These are phyloP conservation scores for Centropus bengalensis DNA, from an alignment of 2,113 vertebrate genomes.

Conservation along the genomic window DNA sequence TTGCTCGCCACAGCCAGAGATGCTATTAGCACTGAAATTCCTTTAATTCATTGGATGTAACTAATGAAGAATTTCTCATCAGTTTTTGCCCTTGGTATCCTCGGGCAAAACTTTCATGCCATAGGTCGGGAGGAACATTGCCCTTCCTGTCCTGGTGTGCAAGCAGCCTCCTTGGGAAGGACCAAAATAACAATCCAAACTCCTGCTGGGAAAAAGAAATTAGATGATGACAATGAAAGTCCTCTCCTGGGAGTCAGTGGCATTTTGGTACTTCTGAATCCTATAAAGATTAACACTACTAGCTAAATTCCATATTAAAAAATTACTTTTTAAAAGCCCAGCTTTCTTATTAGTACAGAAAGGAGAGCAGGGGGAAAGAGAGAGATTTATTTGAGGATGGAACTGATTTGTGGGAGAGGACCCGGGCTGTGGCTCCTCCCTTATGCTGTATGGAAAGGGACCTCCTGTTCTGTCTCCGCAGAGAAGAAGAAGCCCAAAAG, in stretches of 20 bases:
- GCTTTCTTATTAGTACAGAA: not conserved
- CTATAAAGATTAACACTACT: not conserved
- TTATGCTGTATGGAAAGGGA: not conserved
- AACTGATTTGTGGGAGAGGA: not conserved
- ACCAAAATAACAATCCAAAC: not conserved
- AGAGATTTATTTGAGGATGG: not conserved
- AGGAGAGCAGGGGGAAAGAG: not conserved
- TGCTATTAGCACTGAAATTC: not conserved
- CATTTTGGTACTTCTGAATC: not conserved
- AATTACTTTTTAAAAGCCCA: not conserved
- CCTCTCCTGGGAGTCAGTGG: not conserved
- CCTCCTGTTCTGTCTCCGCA: not conserved
- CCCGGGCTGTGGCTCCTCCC: not conserved
- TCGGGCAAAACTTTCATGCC: not conserved
- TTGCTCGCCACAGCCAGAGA: not conserved
- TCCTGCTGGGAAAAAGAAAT: not conserved
- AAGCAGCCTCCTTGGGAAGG: not conserved
- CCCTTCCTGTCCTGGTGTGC: not conserved
- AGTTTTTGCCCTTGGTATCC: not conserved
- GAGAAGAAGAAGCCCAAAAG: not conserved
- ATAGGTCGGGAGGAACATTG: not conserved
- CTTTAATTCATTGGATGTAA: not conserved
- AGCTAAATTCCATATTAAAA: not conserved
- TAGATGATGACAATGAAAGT: not conserved
- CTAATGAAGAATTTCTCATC: not conserved